phyloP scores from a whole-genome alignment of 2,797 vertebrate genomes.

The Phoebastria nigripes region DNA sequence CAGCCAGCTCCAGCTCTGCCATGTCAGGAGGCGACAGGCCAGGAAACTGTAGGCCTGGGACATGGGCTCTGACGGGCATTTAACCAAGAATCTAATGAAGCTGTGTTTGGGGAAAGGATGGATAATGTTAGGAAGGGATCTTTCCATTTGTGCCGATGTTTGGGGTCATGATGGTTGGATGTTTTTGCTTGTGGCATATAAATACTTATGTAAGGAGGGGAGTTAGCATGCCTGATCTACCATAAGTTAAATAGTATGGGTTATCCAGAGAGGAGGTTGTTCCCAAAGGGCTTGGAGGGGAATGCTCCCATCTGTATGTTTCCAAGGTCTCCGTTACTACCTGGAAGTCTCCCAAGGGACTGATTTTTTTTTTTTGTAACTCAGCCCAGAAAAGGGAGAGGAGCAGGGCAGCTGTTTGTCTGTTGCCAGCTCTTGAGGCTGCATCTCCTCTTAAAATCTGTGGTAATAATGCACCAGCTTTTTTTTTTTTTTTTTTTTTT shows the following conservation, averaged over 20 bases:
- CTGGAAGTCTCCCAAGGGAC: not conserved
- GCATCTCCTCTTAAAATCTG: not conserved
- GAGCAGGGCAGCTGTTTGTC: not conserved
- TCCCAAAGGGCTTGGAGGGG: not conserved
- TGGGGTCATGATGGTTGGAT: not conserved
- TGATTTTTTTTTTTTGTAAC: not conserved
- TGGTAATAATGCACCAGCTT: not conserved
- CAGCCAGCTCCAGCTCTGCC: not conserved
- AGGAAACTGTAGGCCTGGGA: not conserved
- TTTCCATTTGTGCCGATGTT: not conserved
- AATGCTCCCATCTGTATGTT: not conserved
- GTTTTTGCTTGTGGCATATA: not conserved
- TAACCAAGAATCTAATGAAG: not conserved
- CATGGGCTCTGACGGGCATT: not conserved
- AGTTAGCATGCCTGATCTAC: not conserved
- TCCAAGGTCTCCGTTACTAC: not conserved
- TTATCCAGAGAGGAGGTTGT: not conserved
- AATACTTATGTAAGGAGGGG: not conserved
- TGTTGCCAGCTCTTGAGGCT: not conserved
- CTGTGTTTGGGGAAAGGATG: not conserved
- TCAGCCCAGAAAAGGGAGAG: not conserved
- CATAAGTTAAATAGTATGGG: not conserved
- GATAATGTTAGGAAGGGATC: not conserved
- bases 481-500: too few species aligned
- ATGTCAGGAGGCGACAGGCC: not conserved